These are phyloP conservation scores for Tetramorium alpestre DNA, from an alignment of 1,140 invertebrate species.

Conservation along the genomic window DNA sequence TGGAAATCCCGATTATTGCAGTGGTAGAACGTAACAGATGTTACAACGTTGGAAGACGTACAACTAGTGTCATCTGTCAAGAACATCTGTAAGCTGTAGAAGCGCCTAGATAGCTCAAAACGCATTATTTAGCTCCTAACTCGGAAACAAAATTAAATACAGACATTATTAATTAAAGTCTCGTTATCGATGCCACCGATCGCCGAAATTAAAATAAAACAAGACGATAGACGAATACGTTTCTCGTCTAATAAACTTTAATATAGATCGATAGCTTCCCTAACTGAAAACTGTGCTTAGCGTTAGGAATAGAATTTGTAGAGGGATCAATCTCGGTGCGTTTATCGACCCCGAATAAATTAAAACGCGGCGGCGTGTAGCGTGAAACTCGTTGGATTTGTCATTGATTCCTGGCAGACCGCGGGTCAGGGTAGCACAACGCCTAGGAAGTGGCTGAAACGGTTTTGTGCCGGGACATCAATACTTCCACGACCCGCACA, in stretches of 20 bases:
- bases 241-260: neutral
- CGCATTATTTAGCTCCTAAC: too few species aligned
- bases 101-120: neutral
- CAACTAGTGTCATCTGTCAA: conserved; percentile 50
- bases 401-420: conserved; percentile 81
- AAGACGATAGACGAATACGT: neutral
- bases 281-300: neutral
- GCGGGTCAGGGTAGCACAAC: conserved; percentile 76
- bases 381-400: conserved; percentile 74
- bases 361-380: conserved; percentile 49
- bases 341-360: conserved; percentile 65
- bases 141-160: neutral
- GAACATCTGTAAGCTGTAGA: conserved; percentile 10
- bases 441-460: conserved; percentile 79
- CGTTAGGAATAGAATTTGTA: neutral
- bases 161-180: conserved; percentile 22
- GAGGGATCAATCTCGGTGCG: neutral
- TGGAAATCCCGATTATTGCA: neutral
- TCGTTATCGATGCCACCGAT: neutral
- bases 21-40: neutral
- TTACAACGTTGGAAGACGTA: conserved; percentile 13
- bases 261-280: neutral
- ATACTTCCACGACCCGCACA: conserved; percentile 74
- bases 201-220: neutral
- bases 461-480: conserved; percentile 77